Conservation (phyloP, 2,113 vertebrate species). For the Casuarius casuarius region DNA sequence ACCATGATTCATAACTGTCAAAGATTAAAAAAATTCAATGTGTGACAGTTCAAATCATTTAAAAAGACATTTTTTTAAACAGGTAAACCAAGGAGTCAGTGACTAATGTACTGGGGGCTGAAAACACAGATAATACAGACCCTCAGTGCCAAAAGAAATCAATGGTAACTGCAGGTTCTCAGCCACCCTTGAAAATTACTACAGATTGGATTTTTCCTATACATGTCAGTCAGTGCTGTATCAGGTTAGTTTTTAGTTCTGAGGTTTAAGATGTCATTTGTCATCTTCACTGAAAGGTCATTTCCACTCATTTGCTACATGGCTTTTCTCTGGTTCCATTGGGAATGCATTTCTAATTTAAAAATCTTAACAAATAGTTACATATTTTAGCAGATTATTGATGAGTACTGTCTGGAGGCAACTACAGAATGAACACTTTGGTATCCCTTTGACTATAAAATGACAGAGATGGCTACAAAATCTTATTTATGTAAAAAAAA, state of each 20-base stretch:
- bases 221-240: conserved; percentile 24
- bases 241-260: conserved; percentile 23
- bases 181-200: neutral
- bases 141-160: neutral
- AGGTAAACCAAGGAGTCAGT: neutral
- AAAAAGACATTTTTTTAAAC: neutral
- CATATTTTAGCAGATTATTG: conserved; percentile 53
- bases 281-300: conserved; percentile 60
- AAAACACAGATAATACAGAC: neutral
- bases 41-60: neutral
- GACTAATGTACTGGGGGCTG: neutral
- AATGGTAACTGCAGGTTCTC: neutral
- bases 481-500: conserved; percentile 5
- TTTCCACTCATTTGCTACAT: conserved; percentile 18
- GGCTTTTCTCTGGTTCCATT: conserved; percentile 1
- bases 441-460: neutral
- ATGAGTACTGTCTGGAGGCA: neutral
- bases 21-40: neutral
- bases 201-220: neutral
- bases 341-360: conserved; percentile 54
- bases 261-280: conserved; percentile 53
- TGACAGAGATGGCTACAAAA: neutral
- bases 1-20: neutral
- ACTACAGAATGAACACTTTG: neutral
- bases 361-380: conserved; percentile 59